Conservation (phyloP, 2,888 invertebrate species). For the Gerris lacustris region DNA sequence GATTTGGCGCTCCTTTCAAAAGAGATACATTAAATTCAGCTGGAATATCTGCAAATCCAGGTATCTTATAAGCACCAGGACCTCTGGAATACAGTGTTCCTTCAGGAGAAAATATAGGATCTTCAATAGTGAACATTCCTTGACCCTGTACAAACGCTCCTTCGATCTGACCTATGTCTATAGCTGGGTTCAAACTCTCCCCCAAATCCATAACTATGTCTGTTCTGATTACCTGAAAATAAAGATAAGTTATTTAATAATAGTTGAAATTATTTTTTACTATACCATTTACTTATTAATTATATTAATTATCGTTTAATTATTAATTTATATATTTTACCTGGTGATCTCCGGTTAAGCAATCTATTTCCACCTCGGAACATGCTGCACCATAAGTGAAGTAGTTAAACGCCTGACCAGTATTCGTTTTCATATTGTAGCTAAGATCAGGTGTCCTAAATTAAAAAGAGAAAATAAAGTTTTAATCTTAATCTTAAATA, state of each 20-base stretch:
- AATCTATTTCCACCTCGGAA: slow-evolving; percentile 85
- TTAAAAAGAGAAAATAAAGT: slow-evolving; percentile 11
- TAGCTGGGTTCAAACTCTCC: slow-evolving; percentile 87
- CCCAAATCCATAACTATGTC: slow-evolving; percentile 97
- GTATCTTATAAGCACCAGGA: slow-evolving; percentile 88
- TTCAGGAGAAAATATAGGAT: slow-evolving; percentile 70
- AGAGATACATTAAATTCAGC: slow-evolving; percentile 83
- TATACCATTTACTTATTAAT: too few relatives aligned
- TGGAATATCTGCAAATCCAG: slow-evolving; percentile 85
- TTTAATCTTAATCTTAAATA: slow-evolving; percentile 3
- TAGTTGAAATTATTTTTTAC: too few relatives aligned
- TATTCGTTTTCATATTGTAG: slow-evolving; percentile 51
- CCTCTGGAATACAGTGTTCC: slow-evolving; percentile 74
- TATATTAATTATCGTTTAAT: too few relatives aligned
- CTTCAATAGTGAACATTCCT: slow-evolving; percentile 82
- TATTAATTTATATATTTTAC: slow-evolving; percentile 35
- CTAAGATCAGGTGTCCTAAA: slow-evolving; percentile 56
- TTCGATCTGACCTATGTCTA: slow-evolving; percentile 93
- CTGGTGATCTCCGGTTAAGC: slow-evolving; percentile 85
- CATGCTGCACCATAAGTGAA: slow-evolving; percentile 76
- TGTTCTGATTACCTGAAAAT: slow-evolving; percentile 55
- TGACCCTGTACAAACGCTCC: slow-evolving; percentile 92
- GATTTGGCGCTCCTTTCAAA: slow-evolving; percentile 79
- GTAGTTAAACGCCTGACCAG: slow-evolving; percentile 66
- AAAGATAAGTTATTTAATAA: not conserved